Base-by-base conservation (phyloP, 2,113 vertebrate species). In the Colius striatus region DNA sequence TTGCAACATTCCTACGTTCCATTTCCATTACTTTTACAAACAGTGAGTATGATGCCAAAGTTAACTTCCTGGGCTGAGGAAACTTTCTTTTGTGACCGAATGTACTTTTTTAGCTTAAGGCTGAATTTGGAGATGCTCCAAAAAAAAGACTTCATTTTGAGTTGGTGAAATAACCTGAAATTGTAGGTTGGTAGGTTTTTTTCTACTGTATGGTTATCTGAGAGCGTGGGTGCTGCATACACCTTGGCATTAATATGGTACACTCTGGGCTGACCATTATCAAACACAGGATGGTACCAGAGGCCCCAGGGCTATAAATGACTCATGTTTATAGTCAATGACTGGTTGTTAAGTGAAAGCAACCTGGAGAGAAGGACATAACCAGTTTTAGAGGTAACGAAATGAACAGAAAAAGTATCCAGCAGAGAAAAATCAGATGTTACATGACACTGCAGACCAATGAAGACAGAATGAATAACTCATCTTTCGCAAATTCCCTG, bases 1-100 rank as follows among this genome's bases (percentile, higher is more conserved):
- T 74, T 48, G 29, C 29, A 32, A 10, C 4, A 1, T n/a, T 65
- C 6, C 1, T 26, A 2, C 3, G 0, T 47, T 61, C 2, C 4
- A 4, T 53, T 80, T 61, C 29, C 20, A 2, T 54, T 62, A 22
- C 10, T 53, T 45, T 48, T 22, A 22, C 13, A 57, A 38, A 6
- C 22, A 41, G 3, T 2, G 58, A 75, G 32, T 38, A 14, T 6
- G 51, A 50, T 82, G 70, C 20, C 50, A 72, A 58, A 65, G 25
- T 29, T 90, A 10, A 77, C 90, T 88, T 92, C 41, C 45, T 53
- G 53, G 43, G 29, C 70, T 84, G 45, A 41, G 32, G 57, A 65
- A 84, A 71, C 17, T 70, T 84, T 54, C 38, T 67, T 25, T 25
- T 55, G 72, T 34, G 29, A 5, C 25, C 60, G 65, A 51, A 67